Percentiles rank a stretch among this genome's conserved stretches.
phyloP scores from a whole-genome alignment of 2,797 vertebrate genomes.

The Phoxinus dragarum region DNA sequence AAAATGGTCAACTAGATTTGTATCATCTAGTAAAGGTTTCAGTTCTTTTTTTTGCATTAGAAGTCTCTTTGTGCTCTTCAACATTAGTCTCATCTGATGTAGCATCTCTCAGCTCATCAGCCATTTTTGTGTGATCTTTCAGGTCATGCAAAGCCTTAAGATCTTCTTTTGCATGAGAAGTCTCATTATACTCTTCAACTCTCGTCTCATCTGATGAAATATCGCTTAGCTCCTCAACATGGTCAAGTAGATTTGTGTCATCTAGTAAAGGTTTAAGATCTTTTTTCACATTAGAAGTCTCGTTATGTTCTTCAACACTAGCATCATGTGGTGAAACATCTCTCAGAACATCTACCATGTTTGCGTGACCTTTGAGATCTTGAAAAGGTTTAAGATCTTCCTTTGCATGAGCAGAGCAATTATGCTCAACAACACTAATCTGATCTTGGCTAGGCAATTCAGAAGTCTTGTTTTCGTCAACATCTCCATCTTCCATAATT shows the following conservation, averaged over 20 bases:
- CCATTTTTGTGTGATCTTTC: neutral
- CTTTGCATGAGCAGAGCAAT: neutral
- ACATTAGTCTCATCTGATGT: neutral
- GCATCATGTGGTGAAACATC: neutral
- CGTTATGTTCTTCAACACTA: neutral
- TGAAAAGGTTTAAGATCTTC: slow-evolving; percentile 16
- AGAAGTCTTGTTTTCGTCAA: slow-evolving; percentile 4
- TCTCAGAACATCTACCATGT: neutral
- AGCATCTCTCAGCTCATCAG: slow-evolving; percentile 6
- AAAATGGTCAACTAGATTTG: slow-evolving; percentile 15
- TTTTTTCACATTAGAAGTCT: neutral
- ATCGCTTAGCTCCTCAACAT: slow-evolving; percentile 9
- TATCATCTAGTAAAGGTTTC: slow-evolving; percentile 8
- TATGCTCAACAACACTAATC: neutral
- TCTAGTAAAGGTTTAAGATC: neutral
- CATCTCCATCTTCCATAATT: slow-evolving; percentile 5
- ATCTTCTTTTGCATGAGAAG: slow-evolving; percentile 1
- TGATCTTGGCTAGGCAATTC: neutral
- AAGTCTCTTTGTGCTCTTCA: slow-evolving; percentile 1
- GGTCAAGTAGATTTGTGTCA: slow-evolving; percentile 18
- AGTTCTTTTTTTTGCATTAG: neutral
- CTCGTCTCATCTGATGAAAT: neutral
- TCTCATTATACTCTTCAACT: neutral
- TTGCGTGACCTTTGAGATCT: neutral
- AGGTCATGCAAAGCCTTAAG: slow-evolving; percentile 6